These are phyloP conservation scores for Aphodius granarius DNA, from an alignment of 2,888 invertebrate species.

Conservation along the genomic window DNA sequence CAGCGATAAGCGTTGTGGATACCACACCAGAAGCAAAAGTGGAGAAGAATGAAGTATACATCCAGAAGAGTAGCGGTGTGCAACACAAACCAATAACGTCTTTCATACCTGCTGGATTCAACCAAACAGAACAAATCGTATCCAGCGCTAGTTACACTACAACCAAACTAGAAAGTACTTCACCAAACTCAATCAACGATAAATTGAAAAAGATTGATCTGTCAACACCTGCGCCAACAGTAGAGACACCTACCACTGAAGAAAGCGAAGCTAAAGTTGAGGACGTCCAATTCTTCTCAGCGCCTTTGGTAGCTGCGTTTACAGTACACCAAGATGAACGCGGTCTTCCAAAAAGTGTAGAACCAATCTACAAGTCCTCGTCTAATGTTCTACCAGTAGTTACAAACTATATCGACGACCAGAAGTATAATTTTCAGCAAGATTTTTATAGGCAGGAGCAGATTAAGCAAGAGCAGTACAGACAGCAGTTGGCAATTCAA, in stretches of 20 bases:
- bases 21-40: slow-evolving; percentile 12
- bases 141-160: slow-evolving; percentile 40
- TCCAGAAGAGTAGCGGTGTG: slow-evolving; percentile 46
- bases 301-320: slow-evolving; percentile 81
- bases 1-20: slow-evolving; percentile 58
- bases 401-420: slow-evolving; percentile 33
- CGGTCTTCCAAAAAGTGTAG: slow-evolving; percentile 77
- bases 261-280: slow-evolving; percentile 66
- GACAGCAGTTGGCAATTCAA: slow-evolving; percentile 56
- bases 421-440: slow-evolving; percentile 34
- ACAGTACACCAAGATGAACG: slow-evolving; percentile 81
- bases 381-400: slow-evolving; percentile 38
- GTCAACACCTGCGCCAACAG: slow-evolving; percentile 49
- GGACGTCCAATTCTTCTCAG: slow-evolving; percentile 78
- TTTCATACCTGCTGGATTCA: slow-evolving; percentile 20
- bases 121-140: slow-evolving; percentile 42
- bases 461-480: slow-evolving; percentile 36
- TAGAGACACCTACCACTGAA: slow-evolving; percentile 68
- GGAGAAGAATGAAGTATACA: slow-evolving; percentile 39
- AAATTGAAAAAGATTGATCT: slow-evolving; percentile 53
- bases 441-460: slow-evolving; percentile 29
- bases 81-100: slow-evolving; percentile 42
- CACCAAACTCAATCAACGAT: slow-evolving; percentile 22
- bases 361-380: slow-evolving; percentile 66
- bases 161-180: slow-evolving; percentile 3